These are phyloP conservation scores for Anseranas semipalmata DNA, from an alignment of 2,113 vertebrate genomes.

Conservation along the genomic window DNA sequence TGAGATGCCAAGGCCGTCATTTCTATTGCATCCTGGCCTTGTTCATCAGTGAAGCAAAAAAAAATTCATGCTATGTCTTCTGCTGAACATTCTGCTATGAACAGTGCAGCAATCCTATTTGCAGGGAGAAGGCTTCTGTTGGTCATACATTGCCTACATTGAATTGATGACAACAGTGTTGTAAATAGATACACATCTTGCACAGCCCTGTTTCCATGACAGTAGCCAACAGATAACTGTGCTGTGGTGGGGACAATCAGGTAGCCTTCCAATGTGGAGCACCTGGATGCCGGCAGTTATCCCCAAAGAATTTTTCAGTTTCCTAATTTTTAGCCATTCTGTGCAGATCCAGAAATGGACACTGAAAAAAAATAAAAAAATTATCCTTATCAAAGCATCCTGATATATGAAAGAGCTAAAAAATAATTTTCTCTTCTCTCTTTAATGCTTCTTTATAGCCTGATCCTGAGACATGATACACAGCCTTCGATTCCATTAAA, in stretches of 20 bases:
- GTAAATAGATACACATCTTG: not conserved
- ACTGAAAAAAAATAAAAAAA: not conserved
- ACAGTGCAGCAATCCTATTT: slow-evolving; percentile 7
- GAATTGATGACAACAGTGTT: not conserved
- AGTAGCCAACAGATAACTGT: not conserved
- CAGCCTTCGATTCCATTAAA: not conserved
- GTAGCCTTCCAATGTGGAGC: not conserved
- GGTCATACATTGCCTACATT: not conserved
- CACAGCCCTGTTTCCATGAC: slow-evolving; percentile 33
- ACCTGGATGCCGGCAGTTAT: not conserved
- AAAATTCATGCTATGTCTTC: not conserved
- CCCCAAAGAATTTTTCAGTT: not conserved
- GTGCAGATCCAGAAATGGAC: not conserved
- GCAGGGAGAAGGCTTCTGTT: not conserved
- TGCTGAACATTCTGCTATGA: too few relatives aligned
- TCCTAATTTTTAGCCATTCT: not conserved
- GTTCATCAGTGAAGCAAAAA: not conserved
- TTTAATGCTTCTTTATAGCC: not conserved
- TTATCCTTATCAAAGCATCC: not conserved
- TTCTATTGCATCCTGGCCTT: not conserved
- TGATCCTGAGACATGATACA: not conserved
- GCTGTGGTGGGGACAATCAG: not conserved
- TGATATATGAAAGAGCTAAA: not conserved
- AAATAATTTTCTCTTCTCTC: not conserved
- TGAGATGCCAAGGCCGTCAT: not conserved